Evolutionary conservation across 2,113 vertebrate species (phyloP), one percentile per base, ranked within the genome.

Genomic region (Clarias magur): DNA sequence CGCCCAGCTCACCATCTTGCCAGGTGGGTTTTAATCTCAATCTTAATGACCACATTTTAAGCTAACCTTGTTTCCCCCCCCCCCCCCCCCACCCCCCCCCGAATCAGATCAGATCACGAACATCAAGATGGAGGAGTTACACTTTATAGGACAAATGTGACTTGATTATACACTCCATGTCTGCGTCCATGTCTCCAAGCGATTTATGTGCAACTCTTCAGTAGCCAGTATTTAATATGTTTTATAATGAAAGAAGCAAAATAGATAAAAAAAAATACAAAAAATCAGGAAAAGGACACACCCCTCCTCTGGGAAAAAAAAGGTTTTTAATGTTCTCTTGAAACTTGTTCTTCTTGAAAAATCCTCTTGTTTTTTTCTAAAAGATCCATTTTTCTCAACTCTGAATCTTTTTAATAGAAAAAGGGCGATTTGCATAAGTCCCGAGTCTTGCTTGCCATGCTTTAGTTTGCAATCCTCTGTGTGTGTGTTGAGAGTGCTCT

Each of bases 1-100:
- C 0, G 97, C 98, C 0, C 94, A 96, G 2, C 96, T 99, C 25
- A 91, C 90, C 0, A 96, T 99, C 84, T 93, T 94, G 23, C 94
- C 97, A 95, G 97, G 98, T 98, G 91, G 0, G 91, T 87, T 80
- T 42, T n/a, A 57, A 30, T 38, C 8, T 2, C n/a, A 34, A 70
- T 70, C 67, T 34, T 3, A 34, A 34, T 15, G 27, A 7, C 27
- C 0, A 5, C 15, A 21, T 60, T 3, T 65, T 48, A 48, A 48
- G 7, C 6, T 8, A 8, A 48, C 48, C 7, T 48, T 48, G 48
- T 48, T 48, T 38, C 34, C 1, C 3, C 8, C 67, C 42, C 25
- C n/a, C n/a, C n/a, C n/a, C n/a, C n/a, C n/a, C n/a, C n/a, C n/a
- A n/a, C n/a, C n/a, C n/a, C n/a, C n/a, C n/a, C n/a, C n/a, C n/a